Evolutionary conservation across 2,113 vertebrate genomes (phyloP).

Genomic region (Cranoglanis bouderius): DNA sequence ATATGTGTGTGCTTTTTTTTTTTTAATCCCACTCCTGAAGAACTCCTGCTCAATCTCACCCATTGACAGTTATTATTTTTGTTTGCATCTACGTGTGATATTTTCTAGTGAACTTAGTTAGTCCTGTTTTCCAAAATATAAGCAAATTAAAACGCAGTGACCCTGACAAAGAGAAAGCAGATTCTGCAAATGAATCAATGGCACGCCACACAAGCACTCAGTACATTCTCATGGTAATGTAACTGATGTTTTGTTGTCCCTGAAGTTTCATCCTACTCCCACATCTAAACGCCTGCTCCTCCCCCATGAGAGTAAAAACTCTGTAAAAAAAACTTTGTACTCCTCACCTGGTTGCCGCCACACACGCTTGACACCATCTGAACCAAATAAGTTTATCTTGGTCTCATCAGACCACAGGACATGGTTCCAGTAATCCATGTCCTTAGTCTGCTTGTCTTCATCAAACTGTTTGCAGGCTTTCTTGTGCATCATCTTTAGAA

Average conservation of each 20-base stretch:
- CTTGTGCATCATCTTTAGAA: no score
- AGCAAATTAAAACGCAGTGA: not conserved
- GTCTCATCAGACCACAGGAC: no score
- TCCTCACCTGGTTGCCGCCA: no score
- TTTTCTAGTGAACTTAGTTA: not conserved
- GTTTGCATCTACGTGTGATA: not conserved
- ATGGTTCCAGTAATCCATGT: no score
- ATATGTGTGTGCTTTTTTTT: no score
- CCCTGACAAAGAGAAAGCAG: not conserved
- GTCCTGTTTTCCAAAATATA: not conserved
- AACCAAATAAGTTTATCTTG: no score
- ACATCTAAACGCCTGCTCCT: not conserved
- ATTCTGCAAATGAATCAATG: not conserved
- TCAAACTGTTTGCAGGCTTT: no score
- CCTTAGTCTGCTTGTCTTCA: no score
- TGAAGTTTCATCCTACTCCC: not conserved
- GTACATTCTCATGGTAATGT: not conserved
- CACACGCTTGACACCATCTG: no score
- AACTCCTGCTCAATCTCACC: no score
- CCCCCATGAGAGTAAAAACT: not conserved
- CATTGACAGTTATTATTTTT: not conserved
- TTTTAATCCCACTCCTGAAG: no score
- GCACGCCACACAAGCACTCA: not conserved
- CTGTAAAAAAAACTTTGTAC: no score
- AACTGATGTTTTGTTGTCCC: not conserved